Conservation (phyloP, 2,888 invertebrate genomes). For the Troides oblongomaculatus region DNA sequence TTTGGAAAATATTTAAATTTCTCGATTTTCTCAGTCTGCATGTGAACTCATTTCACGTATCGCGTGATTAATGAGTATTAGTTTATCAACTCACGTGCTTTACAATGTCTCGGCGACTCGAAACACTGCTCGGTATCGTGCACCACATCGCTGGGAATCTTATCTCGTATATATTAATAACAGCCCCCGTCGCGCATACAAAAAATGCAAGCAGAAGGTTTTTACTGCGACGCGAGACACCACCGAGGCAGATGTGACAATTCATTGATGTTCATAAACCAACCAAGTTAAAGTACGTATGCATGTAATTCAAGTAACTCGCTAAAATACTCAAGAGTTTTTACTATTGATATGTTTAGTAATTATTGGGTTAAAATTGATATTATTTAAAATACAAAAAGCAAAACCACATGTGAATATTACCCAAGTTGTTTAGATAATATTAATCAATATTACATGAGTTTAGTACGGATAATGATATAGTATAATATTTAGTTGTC, state of each 20-base stretch:
- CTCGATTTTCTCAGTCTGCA: slow-evolving; percentile 19
- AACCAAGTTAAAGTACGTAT: no score
- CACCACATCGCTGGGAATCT: slow-evolving; percentile 55
- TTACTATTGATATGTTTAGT: no score
- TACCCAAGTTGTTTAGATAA: no score
- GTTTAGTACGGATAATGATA: no score
- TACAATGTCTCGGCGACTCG: slow-evolving; percentile 46
- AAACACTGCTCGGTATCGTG: slow-evolving; percentile 55
- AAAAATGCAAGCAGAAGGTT: slow-evolving; percentile 57
- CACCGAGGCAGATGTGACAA: slow-evolving; percentile 40
- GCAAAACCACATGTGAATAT: no score
- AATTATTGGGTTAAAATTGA: no score
- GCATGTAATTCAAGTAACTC: no score
- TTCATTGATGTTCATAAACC: slow-evolving; percentile 32
- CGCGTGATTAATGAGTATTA: slow-evolving; percentile 31
- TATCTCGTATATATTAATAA: slow-evolving; percentile 65
- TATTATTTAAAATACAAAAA: no score
- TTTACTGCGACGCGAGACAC: slow-evolving; percentile 42
- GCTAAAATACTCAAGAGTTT: no score
- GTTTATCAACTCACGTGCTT: slow-evolving; percentile 33
- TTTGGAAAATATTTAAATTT: slow-evolving; percentile 8
- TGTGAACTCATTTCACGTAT: slow-evolving; percentile 24
- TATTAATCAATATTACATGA: no score
- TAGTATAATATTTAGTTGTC: no score
- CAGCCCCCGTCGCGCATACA: slow-evolving; percentile 50